Base-by-base conservation (phyloP, 2,888 invertebrate genomes). In the Glyphotaelius pellucidus region DNA sequence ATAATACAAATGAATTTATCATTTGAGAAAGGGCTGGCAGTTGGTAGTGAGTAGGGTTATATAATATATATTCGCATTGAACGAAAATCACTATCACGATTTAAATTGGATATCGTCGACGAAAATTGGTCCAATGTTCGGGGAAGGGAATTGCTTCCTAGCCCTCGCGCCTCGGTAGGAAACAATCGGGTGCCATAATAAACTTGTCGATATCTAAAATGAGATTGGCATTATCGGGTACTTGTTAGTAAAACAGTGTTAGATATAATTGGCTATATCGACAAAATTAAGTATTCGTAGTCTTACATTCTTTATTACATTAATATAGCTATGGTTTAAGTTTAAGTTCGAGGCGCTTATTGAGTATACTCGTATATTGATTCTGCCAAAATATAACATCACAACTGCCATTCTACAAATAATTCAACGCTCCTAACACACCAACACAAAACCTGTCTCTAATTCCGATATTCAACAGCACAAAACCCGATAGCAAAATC, bases 71-170 rank as follows among this genome's bases (percentile, higher is more conserved):
- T 83, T 83, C 83, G 35, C 25, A 83, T 83, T 83, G 83, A 83
- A 32, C 32, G 32, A 38, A 25, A 83, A 83, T 83, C 83, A 38
- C 25, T 83, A 83, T 83, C 83, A 83, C 83, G 83, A 83, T 83
- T 83, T 83, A 83, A 83, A 83, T 83, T 83, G 83, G 83, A 83
- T 83, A 32, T n/a, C 35, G 83, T 15, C 5, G 83, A 35, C 25
- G 83, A 83, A 83, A 83, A 35, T 25, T 83, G 83, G 35, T 83
- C 25, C 25, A 83, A 35, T 25, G 19, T 83, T 83, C 35, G 19
- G 83, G 25, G 32, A 83, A 35, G 32, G 35, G 25, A 83, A 83
- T 83, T 83, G 35, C 83, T 25, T 32, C 38, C n/a, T n/a, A n/a
- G n/a, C n/a, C n/a, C n/a, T n/a, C n/a, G n/a, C n/a, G n/a, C n/a